Conservation (phyloP, 2,113 vertebrate species). For the Erpornis zantholeuca region DNA sequence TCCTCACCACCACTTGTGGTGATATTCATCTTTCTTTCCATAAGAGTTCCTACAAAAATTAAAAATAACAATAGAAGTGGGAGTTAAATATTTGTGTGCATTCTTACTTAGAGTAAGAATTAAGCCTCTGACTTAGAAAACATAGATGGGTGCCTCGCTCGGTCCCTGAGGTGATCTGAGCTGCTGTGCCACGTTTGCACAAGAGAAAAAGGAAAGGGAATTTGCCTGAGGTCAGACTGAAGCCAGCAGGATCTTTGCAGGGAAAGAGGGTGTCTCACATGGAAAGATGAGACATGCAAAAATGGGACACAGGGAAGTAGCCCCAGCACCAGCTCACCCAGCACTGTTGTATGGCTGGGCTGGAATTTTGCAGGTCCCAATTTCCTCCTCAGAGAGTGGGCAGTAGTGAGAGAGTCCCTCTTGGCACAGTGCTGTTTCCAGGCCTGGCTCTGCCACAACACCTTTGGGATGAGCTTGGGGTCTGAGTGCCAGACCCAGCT, state of each 20-base stretch:
- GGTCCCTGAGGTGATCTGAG: neutral
- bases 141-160: neutral
- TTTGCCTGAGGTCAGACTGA: neutral
- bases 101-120: neutral
- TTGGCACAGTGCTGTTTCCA: neutral
- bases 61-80: neutral
- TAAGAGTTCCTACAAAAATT: neutral
- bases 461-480: neutral
- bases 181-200: neutral
- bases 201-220: neutral
- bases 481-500: neutral
- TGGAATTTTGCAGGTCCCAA: neutral
- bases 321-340: neutral
- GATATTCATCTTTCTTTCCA: neutral
- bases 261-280: neutral
- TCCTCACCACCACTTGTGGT: neutral
- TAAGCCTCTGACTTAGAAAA: neutral
- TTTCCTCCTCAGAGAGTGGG: fast-evolving
- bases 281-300: neutral
- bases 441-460: neutral
- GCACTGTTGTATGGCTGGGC: fast-evolving
- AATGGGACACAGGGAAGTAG: fast-evolving
- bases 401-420: neutral
- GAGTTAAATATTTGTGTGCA: neutral
- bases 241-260: neutral